A percentile compares a stretch with the other conserved stretches of the same genome.
These are phyloP conservation scores for Tipula helvola DNA, from an alignment of 2,888 invertebrate genomes.

Conservation along the genomic window DNA sequence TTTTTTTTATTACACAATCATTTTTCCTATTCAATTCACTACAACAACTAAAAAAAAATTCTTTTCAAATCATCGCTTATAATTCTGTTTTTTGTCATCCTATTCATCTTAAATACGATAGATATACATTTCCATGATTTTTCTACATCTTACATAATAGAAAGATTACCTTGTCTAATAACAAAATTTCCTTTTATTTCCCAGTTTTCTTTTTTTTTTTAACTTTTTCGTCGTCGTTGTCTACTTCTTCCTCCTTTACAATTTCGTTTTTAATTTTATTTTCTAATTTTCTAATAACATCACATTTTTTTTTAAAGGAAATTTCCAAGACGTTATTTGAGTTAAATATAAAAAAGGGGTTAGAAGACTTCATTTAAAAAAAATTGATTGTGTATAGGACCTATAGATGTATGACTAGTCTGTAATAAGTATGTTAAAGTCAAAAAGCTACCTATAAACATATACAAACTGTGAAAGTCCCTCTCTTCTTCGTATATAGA, in stretches of 20 bases:
- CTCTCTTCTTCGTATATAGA: neutral
- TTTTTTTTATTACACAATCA: neutral
- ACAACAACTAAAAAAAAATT: neutral
- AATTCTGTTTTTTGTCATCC: neutral
- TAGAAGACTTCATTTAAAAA: neutral
- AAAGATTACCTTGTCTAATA: neutral
- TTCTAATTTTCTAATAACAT: slow-evolving; percentile 4
- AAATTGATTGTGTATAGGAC: neutral
- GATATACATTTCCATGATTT: neutral
- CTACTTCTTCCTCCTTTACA: neutral
- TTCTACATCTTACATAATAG: neutral
- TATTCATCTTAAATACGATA: neutral
- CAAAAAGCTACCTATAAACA: neutral
- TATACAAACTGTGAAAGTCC: too few relatives aligned
- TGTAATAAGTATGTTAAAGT: neutral
- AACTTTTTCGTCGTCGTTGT: too few relatives aligned
- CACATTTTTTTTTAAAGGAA: neutral
- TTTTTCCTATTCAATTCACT: neutral
- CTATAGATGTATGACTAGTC: neutral
- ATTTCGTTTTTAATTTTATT: neutral
- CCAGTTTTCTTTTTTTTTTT: neutral
- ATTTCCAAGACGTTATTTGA: neutral
- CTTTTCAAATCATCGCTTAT: neutral
- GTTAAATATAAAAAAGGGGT: neutral
- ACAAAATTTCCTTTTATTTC: neutral